Percentiles rank a stretch among this genome's conserved stretches.
Conservation (phyloP, 2,797 vertebrate genomes). For the Myioborus melanocephalus region DNA sequence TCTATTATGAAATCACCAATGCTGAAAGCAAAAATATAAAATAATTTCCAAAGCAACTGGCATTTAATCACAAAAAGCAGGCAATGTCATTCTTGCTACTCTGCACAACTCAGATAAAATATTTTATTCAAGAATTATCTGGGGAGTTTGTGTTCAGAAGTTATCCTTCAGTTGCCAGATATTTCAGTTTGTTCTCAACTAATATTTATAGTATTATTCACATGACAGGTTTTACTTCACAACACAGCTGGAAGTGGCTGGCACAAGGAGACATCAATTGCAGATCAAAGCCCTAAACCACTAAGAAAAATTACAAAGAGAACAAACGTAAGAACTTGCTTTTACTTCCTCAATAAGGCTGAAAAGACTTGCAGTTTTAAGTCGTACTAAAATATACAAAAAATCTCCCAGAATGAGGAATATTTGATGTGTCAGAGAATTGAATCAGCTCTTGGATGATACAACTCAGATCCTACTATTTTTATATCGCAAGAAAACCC, state of each 20-base stretch:
- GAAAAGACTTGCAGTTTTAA: not conserved
- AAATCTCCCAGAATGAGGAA: not conserved
- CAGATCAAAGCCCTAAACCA: constrained; percentile 21
- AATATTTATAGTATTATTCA: constrained; percentile 14
- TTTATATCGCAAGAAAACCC: not conserved
- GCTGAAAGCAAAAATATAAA: not conserved
- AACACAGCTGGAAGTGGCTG: constrained; percentile 23
- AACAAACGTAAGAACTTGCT: not conserved
- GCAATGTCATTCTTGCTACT: not conserved
- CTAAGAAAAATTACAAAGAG: not conserved
- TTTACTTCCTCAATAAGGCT: not conserved
- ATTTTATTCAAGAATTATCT: not conserved
- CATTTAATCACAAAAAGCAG: not conserved
- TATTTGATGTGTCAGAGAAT: not conserved
- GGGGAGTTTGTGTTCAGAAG: not conserved
- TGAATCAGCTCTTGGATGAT: not conserved
- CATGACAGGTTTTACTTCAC: constrained; percentile 7
- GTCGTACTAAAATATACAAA: not conserved
- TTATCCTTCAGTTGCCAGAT: not conserved
- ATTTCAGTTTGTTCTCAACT: not conserved
- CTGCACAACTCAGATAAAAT: not conserved
- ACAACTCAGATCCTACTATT: not conserved
- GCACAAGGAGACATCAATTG: not conserved
- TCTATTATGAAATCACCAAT: not conserved
- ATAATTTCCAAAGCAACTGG: not conserved